Base-by-base conservation (phyloP, 2,113 vertebrate species). In the Willisornis vidua region DNA sequence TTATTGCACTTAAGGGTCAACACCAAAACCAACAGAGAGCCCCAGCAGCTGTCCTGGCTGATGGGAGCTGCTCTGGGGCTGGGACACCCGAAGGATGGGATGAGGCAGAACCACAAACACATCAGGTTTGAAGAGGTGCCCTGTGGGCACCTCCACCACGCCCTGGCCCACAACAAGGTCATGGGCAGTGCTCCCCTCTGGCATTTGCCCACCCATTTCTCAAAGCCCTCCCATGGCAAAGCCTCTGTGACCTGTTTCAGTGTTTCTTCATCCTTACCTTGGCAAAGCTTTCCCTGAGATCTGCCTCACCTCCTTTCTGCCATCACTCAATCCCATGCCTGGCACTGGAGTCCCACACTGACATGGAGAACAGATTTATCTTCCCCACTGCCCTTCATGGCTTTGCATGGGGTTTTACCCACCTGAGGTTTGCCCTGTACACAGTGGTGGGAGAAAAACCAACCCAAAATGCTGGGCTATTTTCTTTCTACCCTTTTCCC, bases 121-220 rank as follows among this genome's bases (percentile, higher is more conserved):
- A 4, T 16, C 33, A 35, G 7, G 14, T 8, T n/a, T 35, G 52
- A 67, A 52, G 26, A 31, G 75, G 22, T 7, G 29, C 5, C 20
- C 63, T 20, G 17, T 8, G 26, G 51, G 41, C 23, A 71, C 26
- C 46, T 46, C 49, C 28, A 24, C 18, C 29, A 1, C 6, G 9
- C 26, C n/a, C 35, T 37, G 52, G 66, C 63, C 67, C 63, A 51
- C 8, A 12, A 2, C 19, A 5, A 9, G 41, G 28, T 12, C 25
- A 6, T 0, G 1, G 37, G 11, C 9, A 6, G 19, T 12, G 31
- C 24, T 76, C 1, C 31, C 37, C n/a, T 19, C n/a, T 29, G 49
- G 6, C 12, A 11, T 61, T 48, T 59, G 39, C 31, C 17, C 24
- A 33, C 63, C 9, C n/a, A 15, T 31, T 31, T 24, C 79, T 51